phyloP scores from a whole-genome alignment of 1,140 invertebrate genomes.

The Plectrocnemia conspersa region DNA sequence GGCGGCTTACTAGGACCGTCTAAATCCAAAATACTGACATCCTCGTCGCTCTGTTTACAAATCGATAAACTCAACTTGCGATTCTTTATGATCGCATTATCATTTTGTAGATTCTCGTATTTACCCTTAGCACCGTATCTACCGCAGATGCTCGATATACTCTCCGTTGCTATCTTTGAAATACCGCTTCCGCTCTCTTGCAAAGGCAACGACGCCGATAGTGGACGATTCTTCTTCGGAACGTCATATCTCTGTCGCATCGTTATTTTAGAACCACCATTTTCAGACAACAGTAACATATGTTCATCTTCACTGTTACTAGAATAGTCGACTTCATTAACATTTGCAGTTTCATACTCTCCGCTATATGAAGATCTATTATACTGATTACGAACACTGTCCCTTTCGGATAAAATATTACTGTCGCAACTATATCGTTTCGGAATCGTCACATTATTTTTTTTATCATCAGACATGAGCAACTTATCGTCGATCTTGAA shows the following conservation, averaged over 20 bases:
- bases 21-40: constrained; percentile 21
- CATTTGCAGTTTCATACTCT: constrained; percentile 27
- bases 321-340: constrained; percentile 40
- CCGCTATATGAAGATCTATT: constrained; percentile 31
- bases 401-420: constrained; percentile 41
- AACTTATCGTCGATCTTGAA: too few relatives aligned
- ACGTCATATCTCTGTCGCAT: constrained; percentile 39
- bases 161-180: constrained; percentile 26
- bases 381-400: constrained; percentile 35
- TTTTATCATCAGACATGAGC: too few relatives aligned
- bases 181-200: constrained; percentile 15
- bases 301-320: constrained; percentile 49
- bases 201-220: constrained; percentile 6
- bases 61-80: constrained; percentile 14
- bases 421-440: constrained; percentile 47
- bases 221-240: constrained; percentile 37
- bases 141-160: constrained; percentile 30
- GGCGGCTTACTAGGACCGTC: constrained; percentile 3
- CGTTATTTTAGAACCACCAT: constrained; percentile 47
- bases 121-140: constrained; percentile 28
- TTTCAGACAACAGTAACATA: constrained; percentile 47
- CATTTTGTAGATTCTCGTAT: constrained; percentile 32
- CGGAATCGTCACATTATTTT: constrained; percentile 24
- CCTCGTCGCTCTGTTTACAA: constrained; percentile 21
- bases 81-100: constrained; percentile 15